A percentile compares a stretch with the other conserved stretches of the same genome.
Conservation (phyloP, 1,140 invertebrate genomes). For the Popillia japonica region DNA sequence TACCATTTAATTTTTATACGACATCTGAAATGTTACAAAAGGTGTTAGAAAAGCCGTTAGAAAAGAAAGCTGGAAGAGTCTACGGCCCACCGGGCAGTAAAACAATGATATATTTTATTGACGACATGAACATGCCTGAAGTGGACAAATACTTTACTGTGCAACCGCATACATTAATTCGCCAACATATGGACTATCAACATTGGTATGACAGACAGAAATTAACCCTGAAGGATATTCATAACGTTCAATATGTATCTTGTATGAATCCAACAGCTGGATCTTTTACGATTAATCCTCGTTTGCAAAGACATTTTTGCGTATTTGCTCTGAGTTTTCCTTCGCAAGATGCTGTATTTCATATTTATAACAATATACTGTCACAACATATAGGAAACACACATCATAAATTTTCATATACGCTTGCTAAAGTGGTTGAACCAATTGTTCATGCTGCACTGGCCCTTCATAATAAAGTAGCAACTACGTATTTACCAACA, state of each 20-base stretch:
- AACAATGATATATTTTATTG: conserved; percentile 92
- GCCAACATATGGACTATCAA: conserved; percentile 93
- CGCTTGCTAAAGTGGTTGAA: conserved; percentile 68
- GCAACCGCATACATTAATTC: conserved; percentile 92
- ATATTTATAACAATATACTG: conserved; percentile 86
- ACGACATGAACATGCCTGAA: conserved; percentile 98
- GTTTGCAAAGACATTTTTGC: conserved; percentile 92
- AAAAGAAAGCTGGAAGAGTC: conserved; percentile 94
- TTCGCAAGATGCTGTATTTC: conserved; percentile 77
- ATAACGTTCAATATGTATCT: conserved; percentile 92
- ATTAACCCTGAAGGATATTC: conserved; percentile 89
- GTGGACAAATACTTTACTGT: conserved; percentile 95
- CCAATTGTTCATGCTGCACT: conserved; percentile 77
- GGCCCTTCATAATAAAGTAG: conserved; percentile 79
- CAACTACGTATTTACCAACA: conserved; percentile 84
- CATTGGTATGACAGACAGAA: conserved; percentile 94
- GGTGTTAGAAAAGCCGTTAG: conserved; percentile 90
- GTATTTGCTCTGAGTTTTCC: conserved; percentile 92
- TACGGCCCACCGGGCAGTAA: conserved; percentile 93
- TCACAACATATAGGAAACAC: conserved; percentile 78
- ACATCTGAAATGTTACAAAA: conserved; percentile 94
- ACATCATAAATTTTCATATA: conserved; percentile 70
- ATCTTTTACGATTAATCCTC: conserved; percentile 91
- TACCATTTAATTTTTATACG: conserved; percentile 96
- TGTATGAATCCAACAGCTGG: conserved; percentile 98